These are phyloP conservation scores for Rhabdomys pumilio DNA, from an alignment of 2,797 vertebrate species.

Conservation along the genomic window DNA sequence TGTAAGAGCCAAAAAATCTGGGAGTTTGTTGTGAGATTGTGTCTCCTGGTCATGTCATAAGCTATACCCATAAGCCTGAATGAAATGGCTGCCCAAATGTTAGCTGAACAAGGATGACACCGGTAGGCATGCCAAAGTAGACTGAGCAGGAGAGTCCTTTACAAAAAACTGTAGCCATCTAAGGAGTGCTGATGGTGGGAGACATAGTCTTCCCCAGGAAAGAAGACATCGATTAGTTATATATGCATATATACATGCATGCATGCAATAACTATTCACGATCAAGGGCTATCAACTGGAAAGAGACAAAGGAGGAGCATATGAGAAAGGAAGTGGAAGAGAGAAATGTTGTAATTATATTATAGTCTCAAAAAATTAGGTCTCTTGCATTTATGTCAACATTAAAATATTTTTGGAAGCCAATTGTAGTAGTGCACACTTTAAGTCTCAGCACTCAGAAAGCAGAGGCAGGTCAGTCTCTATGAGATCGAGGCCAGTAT, in stretches of 20 bases:
- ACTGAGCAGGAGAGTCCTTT: background rate
- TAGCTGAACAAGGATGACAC: background rate
- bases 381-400: background rate
- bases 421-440: background rate
- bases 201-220: background rate
- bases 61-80: background rate
- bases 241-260: too few relatives aligned
- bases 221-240: too few relatives aligned
- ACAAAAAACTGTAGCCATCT: background rate
- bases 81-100: background rate
- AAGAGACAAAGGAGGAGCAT: background rate
- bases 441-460: background rate
- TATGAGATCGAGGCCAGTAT: background rate
- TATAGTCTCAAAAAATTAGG: background rate
- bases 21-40: background rate
- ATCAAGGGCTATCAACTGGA: background rate
- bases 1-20: background rate
- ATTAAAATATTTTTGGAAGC: slow-evolving; percentile 22
- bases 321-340: background rate
- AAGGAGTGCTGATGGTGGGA: too few relatives aligned
- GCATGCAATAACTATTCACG: too few relatives aligned
- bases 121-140: background rate
- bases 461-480: background rate
- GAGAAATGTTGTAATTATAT: background rate
- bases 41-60: background rate